Evolutionary conservation across 2,113 vertebrate genomes (phyloP).

Genomic region (Condylura cristata): DNA sequence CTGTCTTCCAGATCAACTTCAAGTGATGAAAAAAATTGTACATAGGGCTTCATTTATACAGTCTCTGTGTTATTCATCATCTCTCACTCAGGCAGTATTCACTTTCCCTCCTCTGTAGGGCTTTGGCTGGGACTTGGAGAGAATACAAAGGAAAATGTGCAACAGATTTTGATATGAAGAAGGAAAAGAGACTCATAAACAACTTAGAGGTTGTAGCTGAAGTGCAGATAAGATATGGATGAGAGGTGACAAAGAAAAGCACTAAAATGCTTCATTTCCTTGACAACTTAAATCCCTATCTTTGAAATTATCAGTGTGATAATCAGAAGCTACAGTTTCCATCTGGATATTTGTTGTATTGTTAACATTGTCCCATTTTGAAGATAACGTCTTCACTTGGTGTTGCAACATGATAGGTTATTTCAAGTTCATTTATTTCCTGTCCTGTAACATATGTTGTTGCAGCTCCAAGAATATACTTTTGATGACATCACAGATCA

Average conservation of each 20-base stretch:
- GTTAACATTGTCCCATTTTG: background rate
- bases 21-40: background rate
- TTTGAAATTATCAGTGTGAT: constrained; percentile 35
- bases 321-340: constrained; percentile 52
- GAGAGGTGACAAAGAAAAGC: constrained; percentile 24
- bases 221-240: background rate
- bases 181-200: background rate
- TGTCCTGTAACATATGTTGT: background rate
- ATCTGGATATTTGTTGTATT: constrained; percentile 37
- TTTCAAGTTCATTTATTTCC: constrained; percentile 16
- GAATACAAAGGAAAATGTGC: background rate
- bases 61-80: background rate
- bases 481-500: constrained; percentile 44
- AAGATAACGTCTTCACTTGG: constrained; percentile 48
- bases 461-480: background rate
- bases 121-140: background rate
- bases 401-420: background rate
- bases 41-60: background rate
- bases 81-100: background rate
- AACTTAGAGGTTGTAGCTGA: background rate
- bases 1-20: background rate
- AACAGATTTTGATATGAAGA: background rate
- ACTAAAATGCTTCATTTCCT: constrained; percentile 27
- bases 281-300: background rate
- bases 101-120: background rate